Evolutionary conservation across 2,797 vertebrate species (phyloP).

Genomic region (Sciaenops ocellatus): DNA sequence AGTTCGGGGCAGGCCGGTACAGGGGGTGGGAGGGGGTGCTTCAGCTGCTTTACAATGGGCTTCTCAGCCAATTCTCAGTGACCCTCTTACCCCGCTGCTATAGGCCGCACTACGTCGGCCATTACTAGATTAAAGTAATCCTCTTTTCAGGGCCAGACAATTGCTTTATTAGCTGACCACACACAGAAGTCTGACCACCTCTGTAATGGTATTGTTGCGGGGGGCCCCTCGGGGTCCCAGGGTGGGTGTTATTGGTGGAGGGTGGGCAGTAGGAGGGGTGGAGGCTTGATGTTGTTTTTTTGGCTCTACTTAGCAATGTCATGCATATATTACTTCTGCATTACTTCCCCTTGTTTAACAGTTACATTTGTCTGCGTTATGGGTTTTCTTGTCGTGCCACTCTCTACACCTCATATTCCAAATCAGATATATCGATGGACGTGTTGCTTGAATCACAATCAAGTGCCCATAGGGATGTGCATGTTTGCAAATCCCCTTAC

Average conservation of each 20-base stretch:
- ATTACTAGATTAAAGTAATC: conserved; percentile 90
- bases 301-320: conserved; percentile 38
- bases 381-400: neutral
- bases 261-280: conserved; percentile 10
- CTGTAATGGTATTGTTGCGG: conserved; percentile 80
- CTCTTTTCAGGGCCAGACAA: conserved; percentile 85
- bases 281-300: conserved; percentile 28
- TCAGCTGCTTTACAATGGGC: conserved; percentile 65
- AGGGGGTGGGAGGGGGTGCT: neutral
- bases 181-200: conserved; percentile 80
- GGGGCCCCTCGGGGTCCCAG: conserved; percentile 53
- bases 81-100: conserved; percentile 72
- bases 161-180: conserved; percentile 87
- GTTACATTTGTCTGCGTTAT: conserved; percentile 27
- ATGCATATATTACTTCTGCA: conserved; percentile 51
- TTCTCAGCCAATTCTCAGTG: conserved; percentile 60
- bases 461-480: conserved; percentile 23
- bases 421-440: conserved; percentile 16
- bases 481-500: conserved; percentile 27
- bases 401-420: neutral
- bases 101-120: conserved; percentile 71
- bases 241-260: conserved; percentile 42
- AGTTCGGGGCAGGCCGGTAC: conserved; percentile 14
- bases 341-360: conserved; percentile 22
- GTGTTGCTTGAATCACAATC: conserved; percentile 44